Base-by-base conservation (phyloP, 1,140 invertebrate genomes). In the Mylabris phalerata region DNA sequence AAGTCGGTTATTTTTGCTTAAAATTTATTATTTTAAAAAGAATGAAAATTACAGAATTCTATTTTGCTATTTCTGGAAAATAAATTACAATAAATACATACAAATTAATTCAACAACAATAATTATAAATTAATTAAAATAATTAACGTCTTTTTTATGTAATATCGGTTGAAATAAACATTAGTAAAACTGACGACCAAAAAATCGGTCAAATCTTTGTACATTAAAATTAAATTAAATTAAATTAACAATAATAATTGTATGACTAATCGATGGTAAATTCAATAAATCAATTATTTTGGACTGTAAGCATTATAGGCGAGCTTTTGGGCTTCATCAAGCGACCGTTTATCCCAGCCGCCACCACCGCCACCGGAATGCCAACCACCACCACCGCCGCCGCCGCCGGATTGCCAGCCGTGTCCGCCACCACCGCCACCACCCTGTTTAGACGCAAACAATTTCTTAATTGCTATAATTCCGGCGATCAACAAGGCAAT, bases 391-490 rank as follows among this genome's bases (percentile, higher is more conserved):
- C 76, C 67, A 40, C 74, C 75, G 25, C 75, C 67, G 43, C 80
- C 84, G 40, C 75, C 75, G 41, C 77, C 77, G 24, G 75, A 67
- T 48, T 80, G 83, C 77, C 82, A 84, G 25, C 81, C 77, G 1
- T 83, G 82, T 1, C 82, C 78, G 32, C 67, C 68, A 3, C 80
- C 80, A 32, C 80, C 75, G 11, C 80, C 79, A 3, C 79, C 76
- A 2, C 79, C 75, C 11, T 82, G 79, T 71, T 88, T 88, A 63
- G 81, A 78, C 0, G 80, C 77, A 55, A 89, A 75, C 0, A 89
- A 72, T 66, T 90, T 90, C 79, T 90, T 89, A n/a, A 90, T 65
- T 0, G 85, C 86, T 48, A 89, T 88, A 55, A 89, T 89, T 57
- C 87, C 82, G 1, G 88, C 82, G 27, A 90, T 74, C 1, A 90